Base-by-base conservation (phyloP, 2,888 invertebrate genomes). In the Galerucella nymphaeae region DNA sequence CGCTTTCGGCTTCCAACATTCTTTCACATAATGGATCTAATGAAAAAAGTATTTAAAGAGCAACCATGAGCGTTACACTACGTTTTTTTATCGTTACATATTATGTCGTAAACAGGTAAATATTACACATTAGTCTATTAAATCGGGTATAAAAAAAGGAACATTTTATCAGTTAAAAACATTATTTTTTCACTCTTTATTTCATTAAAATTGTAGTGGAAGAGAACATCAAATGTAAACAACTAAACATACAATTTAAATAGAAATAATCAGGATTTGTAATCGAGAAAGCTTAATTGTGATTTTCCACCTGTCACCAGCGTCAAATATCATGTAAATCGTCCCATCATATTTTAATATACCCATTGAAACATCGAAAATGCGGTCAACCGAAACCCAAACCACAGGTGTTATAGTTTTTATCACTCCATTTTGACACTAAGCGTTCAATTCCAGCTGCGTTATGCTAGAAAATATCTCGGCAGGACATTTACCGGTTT, bases 401-500 rank as follows among this genome's bases (percentile, higher is more conserved):
- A 30, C 59, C 59, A 18, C 30, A 59, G 38, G 16, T 59, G 38
- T 59, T 42, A 42, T 41, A 62, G 11, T 42, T 62, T 42, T 62
- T 18, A 62, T 62, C 42, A 18, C 18, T 42, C 18, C 42, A 42
- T 62, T 59, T 38, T 59, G 23, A 59, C 30, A 38, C 20, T 38
- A 14, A 48, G 23, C 53, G 14, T 58, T 42, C 69, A 41, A 50
- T 20, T 62, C 69, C 61, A 53, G 69, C 69, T 69, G 69, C 38
- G 69, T 53, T 61, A 50, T 69, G 41, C 42, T 42, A 69, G 69
- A 69, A 61, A 61, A 69, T 69, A 69, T 69, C 69, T 62, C 69
- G 55, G 69, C 69, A 69, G 62, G 69, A 62, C 69, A 53, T 69
- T 69, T 18, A 53, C 53, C 41, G 69, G 38, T 16, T 30, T 38